Conservation (phyloP, 2,888 invertebrate species). For the Thereva nobilitata region DNA sequence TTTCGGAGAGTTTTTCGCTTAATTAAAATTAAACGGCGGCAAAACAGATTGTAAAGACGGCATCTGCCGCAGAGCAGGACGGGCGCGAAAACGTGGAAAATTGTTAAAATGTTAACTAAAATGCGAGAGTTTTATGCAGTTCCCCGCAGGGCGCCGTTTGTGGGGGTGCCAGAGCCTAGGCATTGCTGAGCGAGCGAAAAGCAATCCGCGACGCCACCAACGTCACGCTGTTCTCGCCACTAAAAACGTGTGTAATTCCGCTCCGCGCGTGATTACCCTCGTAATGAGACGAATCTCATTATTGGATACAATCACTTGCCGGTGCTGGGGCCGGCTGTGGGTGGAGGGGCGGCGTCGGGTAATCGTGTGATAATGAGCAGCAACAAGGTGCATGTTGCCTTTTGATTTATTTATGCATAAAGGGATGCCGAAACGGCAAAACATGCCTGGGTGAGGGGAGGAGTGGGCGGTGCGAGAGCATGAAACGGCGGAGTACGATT, state of each 20-base stretch:
- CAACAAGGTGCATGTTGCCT: conserved; percentile 27
- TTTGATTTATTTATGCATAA: conserved; percentile 7
- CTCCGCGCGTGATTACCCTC: conserved; percentile 19
- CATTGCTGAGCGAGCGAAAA: too few species aligned
- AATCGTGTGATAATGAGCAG: conserved; percentile 39
- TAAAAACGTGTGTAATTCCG: conserved; percentile 23
- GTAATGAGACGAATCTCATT: conserved; percentile 35
- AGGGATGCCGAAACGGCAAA: too few species aligned
- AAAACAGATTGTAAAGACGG: neutral
- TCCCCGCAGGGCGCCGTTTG: neutral
- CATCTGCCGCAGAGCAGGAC: neutral
- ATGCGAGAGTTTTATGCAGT: neutral
- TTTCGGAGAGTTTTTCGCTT: neutral
- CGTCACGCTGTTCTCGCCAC: neutral
- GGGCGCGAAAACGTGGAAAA: conserved; percentile 4
- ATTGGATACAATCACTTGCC: conserved; percentile 37
- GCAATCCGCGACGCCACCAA: too few species aligned
- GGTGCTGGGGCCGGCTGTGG: conserved; percentile 27
- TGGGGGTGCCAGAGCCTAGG: too few species aligned
- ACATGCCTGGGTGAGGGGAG: too few species aligned
- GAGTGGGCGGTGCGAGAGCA: too few species aligned
- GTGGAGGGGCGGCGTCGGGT: conserved; percentile 28
- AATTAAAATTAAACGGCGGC: conserved; percentile 2
- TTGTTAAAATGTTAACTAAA: conserved; percentile 8
- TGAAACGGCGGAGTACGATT: too few species aligned